Percentiles rank a stretch among this genome's conserved stretches.
Evolutionary conservation across 2,113 vertebrate species (phyloP).

Genomic region (Empidonax alnorum): DNA sequence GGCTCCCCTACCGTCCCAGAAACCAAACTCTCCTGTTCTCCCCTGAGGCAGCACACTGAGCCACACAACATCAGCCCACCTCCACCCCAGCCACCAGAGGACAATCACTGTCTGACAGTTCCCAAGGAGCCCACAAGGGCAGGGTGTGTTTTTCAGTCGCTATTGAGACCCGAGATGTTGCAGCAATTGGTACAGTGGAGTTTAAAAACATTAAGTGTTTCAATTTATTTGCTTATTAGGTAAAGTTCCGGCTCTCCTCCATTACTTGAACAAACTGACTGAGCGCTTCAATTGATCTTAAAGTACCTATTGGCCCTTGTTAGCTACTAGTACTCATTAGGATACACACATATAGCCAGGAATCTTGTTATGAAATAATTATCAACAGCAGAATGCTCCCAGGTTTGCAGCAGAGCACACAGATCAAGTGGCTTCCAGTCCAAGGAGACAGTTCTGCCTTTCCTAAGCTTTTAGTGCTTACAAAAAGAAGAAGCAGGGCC

Average conservation of each 20-base stretch:
- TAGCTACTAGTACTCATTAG: background rate
- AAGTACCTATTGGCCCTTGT: background rate
- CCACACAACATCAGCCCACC: fast-evolving
- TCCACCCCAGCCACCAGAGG: too few species aligned
- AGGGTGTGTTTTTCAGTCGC: fast-evolving
- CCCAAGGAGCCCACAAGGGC: background rate
- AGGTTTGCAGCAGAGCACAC: background rate
- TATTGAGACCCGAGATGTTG: background rate
- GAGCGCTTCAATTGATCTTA: background rate
- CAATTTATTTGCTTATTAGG: background rate
- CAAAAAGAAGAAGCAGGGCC: background rate
- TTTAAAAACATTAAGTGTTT: background rate
- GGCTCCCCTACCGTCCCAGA: fast-evolving
- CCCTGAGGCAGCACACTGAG: fast-evolving
- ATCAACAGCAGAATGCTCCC: background rate
- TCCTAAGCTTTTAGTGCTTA: background rate
- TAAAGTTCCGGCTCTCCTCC: background rate
- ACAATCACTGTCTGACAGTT: background rate
- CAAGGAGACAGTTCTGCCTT: background rate
- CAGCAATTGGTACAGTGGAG: fast-evolving
- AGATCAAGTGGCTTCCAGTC: background rate
- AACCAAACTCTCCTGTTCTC: background rate
- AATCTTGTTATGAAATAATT: background rate
- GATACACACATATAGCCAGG: background rate
- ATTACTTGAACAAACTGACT: background rate